Evolutionary conservation across 2,113 vertebrate species (phyloP).

Genomic region (Limnothrissa miodon): DNA sequence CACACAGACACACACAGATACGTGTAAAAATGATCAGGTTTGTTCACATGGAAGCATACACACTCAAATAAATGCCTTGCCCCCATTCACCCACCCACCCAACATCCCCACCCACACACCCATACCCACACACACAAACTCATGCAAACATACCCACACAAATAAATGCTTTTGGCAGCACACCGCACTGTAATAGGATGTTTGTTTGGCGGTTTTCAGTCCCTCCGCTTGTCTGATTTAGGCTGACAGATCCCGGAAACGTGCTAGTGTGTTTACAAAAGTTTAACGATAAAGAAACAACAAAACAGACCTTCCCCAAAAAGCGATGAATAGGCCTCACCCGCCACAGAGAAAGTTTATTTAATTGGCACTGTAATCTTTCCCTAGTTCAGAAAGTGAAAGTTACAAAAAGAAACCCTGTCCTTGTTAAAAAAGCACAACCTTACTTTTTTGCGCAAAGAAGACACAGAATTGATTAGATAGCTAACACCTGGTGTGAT

Average conservation of each 20-base stretch:
- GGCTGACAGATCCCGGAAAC: constrained; percentile 29
- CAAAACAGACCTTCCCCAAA: constrained; percentile 54
- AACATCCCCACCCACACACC: too few relatives aligned
- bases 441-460: constrained; percentile 65
- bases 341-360: constrained; percentile 56
- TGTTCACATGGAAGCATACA: neutral
- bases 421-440: constrained; percentile 71
- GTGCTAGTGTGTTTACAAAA: constrained; percentile 44
- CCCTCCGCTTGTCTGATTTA: constrained; percentile 4
- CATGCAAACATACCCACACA: neutral
- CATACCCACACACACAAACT: constrained; percentile 31
- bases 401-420: constrained; percentile 44
- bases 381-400: constrained; percentile 49
- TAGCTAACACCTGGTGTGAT: constrained; percentile 62
- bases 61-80: neutral
- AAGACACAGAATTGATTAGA: constrained; percentile 67
- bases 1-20: constrained; percentile 28
- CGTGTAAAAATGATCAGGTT: neutral
- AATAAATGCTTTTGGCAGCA: constrained; percentile 17
- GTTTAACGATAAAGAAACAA: constrained; percentile 53
- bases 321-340: constrained; percentile 45
- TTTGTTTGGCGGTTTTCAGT: neutral
- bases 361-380: constrained; percentile 66
- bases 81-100: neutral
- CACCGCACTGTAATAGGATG: neutral